phyloP scores from a whole-genome alignment of 2,113 vertebrate species.

The Chitala chitala region DNA sequence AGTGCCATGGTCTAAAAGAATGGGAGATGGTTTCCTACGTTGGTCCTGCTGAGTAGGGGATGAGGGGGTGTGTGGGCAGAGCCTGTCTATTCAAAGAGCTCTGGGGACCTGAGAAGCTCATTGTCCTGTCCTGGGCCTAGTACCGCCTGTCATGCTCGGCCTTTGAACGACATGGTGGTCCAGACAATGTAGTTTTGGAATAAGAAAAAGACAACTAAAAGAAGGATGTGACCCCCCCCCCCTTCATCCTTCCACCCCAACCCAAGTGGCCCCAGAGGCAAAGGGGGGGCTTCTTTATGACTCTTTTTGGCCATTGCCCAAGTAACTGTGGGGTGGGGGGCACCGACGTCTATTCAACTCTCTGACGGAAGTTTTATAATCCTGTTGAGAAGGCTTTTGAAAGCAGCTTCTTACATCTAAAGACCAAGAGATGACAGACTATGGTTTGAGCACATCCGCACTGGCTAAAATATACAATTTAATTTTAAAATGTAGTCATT shows the following conservation, averaged over 20 bases:
- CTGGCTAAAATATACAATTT: too few relatives aligned
- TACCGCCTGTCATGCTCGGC: neutral
- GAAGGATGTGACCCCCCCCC: neutral
- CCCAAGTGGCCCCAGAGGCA: neutral
- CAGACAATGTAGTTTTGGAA: conserved; percentile 10
- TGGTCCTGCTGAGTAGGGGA: neutral
- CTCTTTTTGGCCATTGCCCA: too few relatives aligned
- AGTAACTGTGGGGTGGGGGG: too few relatives aligned
- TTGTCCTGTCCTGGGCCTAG: neutral
- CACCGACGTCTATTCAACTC: too few relatives aligned
- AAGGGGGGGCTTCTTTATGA: too few relatives aligned
- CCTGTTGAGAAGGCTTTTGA: neutral
- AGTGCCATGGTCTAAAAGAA: neutral
- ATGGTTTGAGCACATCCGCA: too few relatives aligned
- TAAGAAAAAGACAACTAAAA: neutral
- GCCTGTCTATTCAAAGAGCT: conserved; percentile 5
- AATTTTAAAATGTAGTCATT: too few relatives aligned
- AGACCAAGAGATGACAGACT: too few relatives aligned
- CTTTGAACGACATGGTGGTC: conserved; percentile 25
- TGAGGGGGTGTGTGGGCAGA: neutral
- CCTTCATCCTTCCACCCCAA: too few relatives aligned
- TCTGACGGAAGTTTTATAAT: neutral
- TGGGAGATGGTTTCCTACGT: neutral
- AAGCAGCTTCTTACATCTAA: neutral
- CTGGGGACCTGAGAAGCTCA: neutral